Base-by-base conservation (phyloP, 92 coral and sea anemone genomes). In the Porites rus region DNA sequence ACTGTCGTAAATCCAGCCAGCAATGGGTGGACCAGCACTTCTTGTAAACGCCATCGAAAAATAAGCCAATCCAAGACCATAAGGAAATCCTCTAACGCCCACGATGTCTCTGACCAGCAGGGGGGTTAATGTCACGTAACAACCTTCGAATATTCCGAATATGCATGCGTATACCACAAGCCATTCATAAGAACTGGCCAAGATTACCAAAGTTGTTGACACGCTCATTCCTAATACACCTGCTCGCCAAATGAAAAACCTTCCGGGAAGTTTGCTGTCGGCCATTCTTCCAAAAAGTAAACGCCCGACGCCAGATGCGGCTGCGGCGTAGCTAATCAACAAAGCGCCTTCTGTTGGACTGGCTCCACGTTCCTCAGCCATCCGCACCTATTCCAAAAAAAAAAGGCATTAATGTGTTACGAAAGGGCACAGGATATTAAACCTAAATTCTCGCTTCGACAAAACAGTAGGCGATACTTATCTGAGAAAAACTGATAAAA, bases 91-190 rank as follows among this genome's bases (percentile, higher is more conserved):
- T 10, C 84, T 93, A 1, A 63, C 60, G 22, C 96, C 96, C 6
- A 87, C 92, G 18, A 93, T 80, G 60, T 90, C 90, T 10, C 84
- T 74, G 24, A 89, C 87, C 21, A 93, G 73, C 25, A 93, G 88
- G 19, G 93, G 88, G 13, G 76, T 63, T 24, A 90, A 38, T 52
- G 81, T 71, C 16, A 93, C 70, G 74, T 83, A 90, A 81, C 93
- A 84, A 31, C 92, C 96, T 62, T 90, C 96, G 67, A 73, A 90
- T 6, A 90, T n/a, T 11, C 96, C 96, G 78, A 90, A 90, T 7
- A 86, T 56, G 67, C 76, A 20, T 65, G 87, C 92, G 70, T 90
- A 93, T 20, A 87, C 64, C 38, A 81, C 88, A 22, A 90, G 70
- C 85, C 83, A 91, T 19, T 75, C 21, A 79, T 86, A 90, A 19